Percentiles rank a stretch among this genome's conserved stretches.
Conservation (phyloP, 2,888 invertebrate genomes). For the Himalopsyche tibetana region DNA sequence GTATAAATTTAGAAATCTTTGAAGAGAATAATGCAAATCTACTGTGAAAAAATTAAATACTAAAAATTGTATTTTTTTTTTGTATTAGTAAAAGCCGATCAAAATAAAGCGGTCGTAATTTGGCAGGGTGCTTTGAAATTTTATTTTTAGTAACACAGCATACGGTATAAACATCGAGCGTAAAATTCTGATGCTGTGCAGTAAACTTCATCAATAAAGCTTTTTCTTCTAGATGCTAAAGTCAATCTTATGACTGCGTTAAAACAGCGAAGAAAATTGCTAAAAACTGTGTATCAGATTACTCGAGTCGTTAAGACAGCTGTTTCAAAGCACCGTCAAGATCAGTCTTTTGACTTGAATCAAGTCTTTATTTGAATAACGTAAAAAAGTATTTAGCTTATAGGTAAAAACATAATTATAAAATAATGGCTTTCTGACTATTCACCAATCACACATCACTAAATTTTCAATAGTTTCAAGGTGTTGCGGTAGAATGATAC, state of each 20-base stretch:
- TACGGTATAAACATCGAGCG: slow-evolving; percentile 2
- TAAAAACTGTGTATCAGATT: background rate
- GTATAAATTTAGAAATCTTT: too few species aligned
- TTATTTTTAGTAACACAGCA: background rate
- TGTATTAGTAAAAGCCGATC: too few species aligned
- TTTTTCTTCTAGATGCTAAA: slow-evolving; percentile 4
- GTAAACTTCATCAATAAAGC: slow-evolving; percentile 28
- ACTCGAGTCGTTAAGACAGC: background rate
- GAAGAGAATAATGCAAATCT: too few species aligned
- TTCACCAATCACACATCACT: background rate
- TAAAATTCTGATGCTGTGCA: slow-evolving; percentile 25
- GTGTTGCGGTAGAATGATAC: too few species aligned
- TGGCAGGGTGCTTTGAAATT: background rate
- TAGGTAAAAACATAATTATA: background rate
- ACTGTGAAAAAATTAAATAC: too few species aligned
- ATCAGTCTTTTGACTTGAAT: background rate
- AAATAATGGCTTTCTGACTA: background rate
- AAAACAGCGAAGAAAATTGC: slow-evolving; percentile 26
- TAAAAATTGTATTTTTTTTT: too few species aligned
- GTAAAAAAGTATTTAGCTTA: background rate
- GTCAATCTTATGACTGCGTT: slow-evolving; percentile 37
- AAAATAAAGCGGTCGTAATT: background rate
- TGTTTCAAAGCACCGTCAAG: background rate
- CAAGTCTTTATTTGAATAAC: background rate
- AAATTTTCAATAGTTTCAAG: too few species aligned